Evolutionary conservation across 2,888 invertebrate species (phyloP).

Genomic region (Eupithecia dodoneata): DNA sequence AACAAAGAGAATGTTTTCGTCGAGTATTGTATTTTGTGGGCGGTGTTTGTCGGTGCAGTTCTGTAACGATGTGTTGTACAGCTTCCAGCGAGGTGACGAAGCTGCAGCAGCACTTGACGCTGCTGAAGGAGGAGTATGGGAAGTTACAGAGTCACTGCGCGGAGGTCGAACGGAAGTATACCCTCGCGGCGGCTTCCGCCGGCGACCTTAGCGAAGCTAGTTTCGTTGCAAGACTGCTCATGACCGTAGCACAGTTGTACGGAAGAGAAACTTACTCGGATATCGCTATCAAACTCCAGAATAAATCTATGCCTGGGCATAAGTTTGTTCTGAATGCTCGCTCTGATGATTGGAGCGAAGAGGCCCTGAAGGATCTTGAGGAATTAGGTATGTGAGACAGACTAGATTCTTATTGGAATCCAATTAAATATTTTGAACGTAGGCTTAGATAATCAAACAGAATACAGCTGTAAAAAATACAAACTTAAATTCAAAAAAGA

Average conservation of each 20-base stretch:
- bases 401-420: conserved; percentile 16
- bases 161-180: conserved; percentile 93
- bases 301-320: conserved; percentile 91
- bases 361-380: conserved; percentile 86
- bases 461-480: background rate
- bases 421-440: background rate
- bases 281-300: conserved; percentile 89
- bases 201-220: conserved; percentile 88
- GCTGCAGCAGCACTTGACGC: conserved; percentile 92
- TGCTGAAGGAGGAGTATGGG: conserved; percentile 95
- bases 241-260: conserved; percentile 92
- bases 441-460: background rate
- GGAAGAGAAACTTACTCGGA: conserved; percentile 93
- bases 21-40: conserved; percentile 61
- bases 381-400: conserved; percentile 85
- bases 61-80: conserved; percentile 67
- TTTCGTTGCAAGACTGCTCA: conserved; percentile 92
- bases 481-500: background rate
- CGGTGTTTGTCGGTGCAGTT: conserved; percentile 62
- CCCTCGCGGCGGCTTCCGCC: conserved; percentile 88
- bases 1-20: conserved; percentile 48
- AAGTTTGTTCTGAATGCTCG: conserved; percentile 95
- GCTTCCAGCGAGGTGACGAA: conserved; percentile 86
- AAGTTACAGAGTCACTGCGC: conserved; percentile 92
- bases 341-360: conserved; percentile 93